These are phyloP conservation scores for Rhegmatorhina hoffmannsi DNA, from an alignment of 2,113 vertebrate species.

Conservation along the genomic window DNA sequence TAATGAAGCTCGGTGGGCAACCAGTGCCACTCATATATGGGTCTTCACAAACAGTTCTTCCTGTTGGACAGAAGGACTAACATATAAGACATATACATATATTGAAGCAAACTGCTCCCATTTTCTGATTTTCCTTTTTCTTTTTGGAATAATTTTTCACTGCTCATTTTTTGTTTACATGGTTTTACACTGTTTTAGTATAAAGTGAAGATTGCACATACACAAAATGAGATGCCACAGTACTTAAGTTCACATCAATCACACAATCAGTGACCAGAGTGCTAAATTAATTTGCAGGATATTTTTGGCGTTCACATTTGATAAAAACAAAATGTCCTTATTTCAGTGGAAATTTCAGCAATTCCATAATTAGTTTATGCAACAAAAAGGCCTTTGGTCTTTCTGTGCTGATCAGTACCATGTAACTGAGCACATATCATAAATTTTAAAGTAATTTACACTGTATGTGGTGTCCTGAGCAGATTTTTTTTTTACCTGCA, in stretches of 20 bases:
- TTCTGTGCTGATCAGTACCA: neutral
- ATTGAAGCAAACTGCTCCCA: neutral
- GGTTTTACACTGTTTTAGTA: neutral
- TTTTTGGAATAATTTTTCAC: neutral
- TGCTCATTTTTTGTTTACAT: neutral
- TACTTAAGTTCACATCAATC: neutral
- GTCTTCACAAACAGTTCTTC: neutral
- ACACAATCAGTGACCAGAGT: neutral
- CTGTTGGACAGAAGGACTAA: neutral
- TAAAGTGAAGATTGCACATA: neutral
- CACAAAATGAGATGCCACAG: neutral
- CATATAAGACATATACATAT: rapidly evolving
- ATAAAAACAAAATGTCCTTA: neutral
- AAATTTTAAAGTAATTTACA: neutral
- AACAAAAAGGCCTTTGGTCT: neutral
- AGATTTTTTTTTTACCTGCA: neutral
- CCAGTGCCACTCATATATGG: too few species aligned
- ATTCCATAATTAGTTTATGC: neutral
- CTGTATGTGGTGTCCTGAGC: neutral
- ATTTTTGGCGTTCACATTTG: neutral
- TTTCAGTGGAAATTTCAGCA: neutral
- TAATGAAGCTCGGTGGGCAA: neutral
- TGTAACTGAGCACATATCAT: rapidly evolving
- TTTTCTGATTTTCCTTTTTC: neutral
- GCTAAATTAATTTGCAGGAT: neutral